A percentile compares a stretch with the other conserved stretches of the same genome.
Conservation (phyloP, 2,888 invertebrate genomes). For the Melieria picta region DNA sequence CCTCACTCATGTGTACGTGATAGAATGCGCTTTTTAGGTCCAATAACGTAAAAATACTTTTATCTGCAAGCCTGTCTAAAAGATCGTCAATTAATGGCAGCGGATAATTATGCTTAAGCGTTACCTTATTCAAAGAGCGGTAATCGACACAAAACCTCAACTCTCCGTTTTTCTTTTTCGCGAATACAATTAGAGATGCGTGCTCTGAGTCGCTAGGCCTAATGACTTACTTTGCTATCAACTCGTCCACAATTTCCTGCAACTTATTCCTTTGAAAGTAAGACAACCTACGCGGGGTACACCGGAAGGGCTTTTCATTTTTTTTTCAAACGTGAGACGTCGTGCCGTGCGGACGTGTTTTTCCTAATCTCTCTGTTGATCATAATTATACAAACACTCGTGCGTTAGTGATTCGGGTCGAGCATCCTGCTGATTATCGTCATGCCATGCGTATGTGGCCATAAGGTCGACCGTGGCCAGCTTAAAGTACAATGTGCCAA, state of each 20-base stretch:
- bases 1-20: not conserved
- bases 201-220: conserved; percentile 36
- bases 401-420: too few species aligned
- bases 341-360: too few species aligned
- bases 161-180: conserved; percentile 30
- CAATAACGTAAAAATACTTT: conserved; percentile 23
- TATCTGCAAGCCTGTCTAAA: conserved; percentile 1
- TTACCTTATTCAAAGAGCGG: conserved; percentile 37
- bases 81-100: not conserved
- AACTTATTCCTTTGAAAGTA: conserved; percentile 27
- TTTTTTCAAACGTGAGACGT: too few species aligned
- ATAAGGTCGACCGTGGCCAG: too few species aligned
- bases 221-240: conserved; percentile 27
- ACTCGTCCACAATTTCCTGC: conserved; percentile 33
- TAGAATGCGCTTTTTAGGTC: conserved; percentile 34
- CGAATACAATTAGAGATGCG: conserved; percentile 12
- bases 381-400: too few species aligned
- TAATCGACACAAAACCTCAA: conserved; percentile 39
- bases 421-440: too few species aligned
- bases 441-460: too few species aligned
- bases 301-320: conserved; percentile 38
- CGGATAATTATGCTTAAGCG: not conserved
- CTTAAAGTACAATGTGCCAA: too few species aligned
- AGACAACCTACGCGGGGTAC: conserved; percentile 26
- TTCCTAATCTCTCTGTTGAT: too few species aligned